phyloP scores from a whole-genome alignment of 2,888 invertebrate species.

The Pyrgus malvae region DNA sequence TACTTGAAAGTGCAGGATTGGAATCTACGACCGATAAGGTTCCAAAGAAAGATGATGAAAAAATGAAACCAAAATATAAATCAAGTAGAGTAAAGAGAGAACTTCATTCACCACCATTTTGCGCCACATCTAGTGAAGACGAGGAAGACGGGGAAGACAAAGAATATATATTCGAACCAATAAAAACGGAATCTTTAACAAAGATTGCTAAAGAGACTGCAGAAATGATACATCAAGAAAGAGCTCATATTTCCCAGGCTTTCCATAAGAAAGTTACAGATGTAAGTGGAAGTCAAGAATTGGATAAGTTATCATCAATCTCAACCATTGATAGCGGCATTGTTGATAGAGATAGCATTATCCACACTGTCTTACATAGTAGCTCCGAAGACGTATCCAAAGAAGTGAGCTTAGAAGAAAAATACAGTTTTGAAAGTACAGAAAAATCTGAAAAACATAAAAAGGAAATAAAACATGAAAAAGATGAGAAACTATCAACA shows the following conservation, averaged over 20 bases:
- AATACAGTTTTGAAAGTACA: slow-evolving; percentile 65
- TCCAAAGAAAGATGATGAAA: not conserved
- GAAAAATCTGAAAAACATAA: slow-evolving; percentile 57
- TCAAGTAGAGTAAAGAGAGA: slow-evolving; percentile 21
- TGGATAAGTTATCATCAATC: slow-evolving; percentile 42
- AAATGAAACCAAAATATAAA: not conserved
- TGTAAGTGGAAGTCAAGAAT: slow-evolving; percentile 24
- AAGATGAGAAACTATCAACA: too few relatives aligned
- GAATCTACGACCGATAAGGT: not conserved
- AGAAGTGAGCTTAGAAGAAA: slow-evolving; percentile 72
- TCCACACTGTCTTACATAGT: slow-evolving; percentile 48
- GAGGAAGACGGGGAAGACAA: too few relatives aligned
- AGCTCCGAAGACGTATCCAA: slow-evolving; percentile 72
- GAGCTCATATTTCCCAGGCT: slow-evolving; percentile 36
- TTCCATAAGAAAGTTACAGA: slow-evolving; percentile 34
- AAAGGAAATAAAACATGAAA: not conserved
- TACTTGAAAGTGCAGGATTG: too few relatives aligned
- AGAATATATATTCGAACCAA: too few relatives aligned
- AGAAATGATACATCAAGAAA: slow-evolving; percentile 46
- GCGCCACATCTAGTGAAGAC: too few relatives aligned
- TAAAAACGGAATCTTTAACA: slow-evolving; percentile 30
- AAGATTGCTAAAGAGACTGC: slow-evolving; percentile 43
- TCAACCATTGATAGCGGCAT: slow-evolving; percentile 49
- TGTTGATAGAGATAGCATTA: slow-evolving; percentile 46
- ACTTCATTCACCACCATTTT: slow-evolving; percentile 34